Conservation (phyloP, 2,113 vertebrate genomes). For the Prionailurus viverrinus region DNA sequence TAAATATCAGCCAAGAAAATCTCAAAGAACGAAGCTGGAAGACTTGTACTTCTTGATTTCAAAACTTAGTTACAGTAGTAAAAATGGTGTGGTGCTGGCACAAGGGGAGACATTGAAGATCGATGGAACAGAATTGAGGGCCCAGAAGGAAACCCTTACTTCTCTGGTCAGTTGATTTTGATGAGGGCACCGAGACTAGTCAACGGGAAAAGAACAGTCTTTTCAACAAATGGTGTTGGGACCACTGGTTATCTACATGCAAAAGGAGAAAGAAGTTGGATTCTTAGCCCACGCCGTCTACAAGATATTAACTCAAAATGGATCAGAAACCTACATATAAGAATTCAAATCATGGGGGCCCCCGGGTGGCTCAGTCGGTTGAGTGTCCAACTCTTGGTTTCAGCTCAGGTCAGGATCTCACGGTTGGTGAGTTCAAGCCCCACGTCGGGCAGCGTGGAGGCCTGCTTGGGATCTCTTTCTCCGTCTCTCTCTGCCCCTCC, state of each 20-base stretch:
- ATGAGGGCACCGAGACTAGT: neutral
- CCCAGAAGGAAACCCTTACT: neutral
- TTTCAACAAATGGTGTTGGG: neutral
- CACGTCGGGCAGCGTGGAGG: rapidly evolving
- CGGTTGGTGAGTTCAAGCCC: neutral
- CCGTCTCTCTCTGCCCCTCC: neutral
- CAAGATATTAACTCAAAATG: neutral
- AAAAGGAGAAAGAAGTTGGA: neutral
- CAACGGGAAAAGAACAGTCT: neutral
- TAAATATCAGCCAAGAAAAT: neutral
- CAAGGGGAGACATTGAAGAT: neutral
- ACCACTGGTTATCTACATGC: too few relatives aligned
- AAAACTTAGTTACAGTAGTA: neutral
- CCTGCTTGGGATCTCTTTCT: neutral
- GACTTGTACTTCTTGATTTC: neutral
- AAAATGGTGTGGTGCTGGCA: neutral
- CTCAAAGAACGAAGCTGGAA: neutral
- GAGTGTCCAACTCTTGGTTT: too few relatives aligned
- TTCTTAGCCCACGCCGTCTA: neutral
- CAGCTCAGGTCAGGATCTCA: too few relatives aligned
- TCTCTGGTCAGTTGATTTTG: neutral
- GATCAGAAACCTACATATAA: neutral
- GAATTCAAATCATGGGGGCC: neutral
- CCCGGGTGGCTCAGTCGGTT: too few relatives aligned
- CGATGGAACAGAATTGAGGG: neutral